A percentile compares a stretch with the other conserved stretches of the same genome.
Conservation (phyloP, 2,797 vertebrate genomes). For the Sylvia borin region DNA sequence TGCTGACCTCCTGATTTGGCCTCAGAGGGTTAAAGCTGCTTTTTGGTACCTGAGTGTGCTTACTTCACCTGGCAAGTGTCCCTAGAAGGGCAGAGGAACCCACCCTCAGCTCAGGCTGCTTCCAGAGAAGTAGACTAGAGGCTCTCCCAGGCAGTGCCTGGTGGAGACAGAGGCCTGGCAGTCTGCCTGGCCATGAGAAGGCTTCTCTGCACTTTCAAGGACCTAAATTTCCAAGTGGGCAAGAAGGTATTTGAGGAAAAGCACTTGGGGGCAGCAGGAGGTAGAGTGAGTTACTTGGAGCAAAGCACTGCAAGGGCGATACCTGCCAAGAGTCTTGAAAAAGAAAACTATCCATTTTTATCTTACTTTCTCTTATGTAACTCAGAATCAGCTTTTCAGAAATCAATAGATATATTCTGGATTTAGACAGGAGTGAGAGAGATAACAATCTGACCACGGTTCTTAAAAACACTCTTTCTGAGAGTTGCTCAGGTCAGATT, state of each 20-base stretch:
- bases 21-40: slow-evolving; percentile 54
- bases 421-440: neutral
- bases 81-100: slow-evolving; percentile 39
- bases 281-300: neutral
- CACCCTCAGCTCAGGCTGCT: slow-evolving; percentile 23
- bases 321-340: neutral
- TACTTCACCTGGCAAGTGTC: neutral
- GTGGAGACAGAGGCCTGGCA: neutral
- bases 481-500: neutral
- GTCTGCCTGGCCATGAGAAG: neutral
- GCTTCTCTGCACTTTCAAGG: neutral
- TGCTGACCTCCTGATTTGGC: slow-evolving; percentile 9
- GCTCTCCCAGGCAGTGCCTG: neutral
- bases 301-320: neutral
- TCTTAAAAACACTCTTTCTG: neutral
- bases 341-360: neutral
- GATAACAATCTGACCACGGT: neutral
- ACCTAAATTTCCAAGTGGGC: neutral
- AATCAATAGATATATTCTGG: neutral
- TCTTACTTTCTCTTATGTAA: neutral
- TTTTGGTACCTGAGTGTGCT: slow-evolving; percentile 13
- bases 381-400: neutral
- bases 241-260: neutral
- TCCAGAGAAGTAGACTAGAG: slow-evolving; percentile 24
- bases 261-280: neutral